Percentiles rank a stretch among this genome's conserved stretches.
These are phyloP conservation scores for Petroica traversi DNA, from an alignment of 2,113 vertebrate species.

Conservation along the genomic window DNA sequence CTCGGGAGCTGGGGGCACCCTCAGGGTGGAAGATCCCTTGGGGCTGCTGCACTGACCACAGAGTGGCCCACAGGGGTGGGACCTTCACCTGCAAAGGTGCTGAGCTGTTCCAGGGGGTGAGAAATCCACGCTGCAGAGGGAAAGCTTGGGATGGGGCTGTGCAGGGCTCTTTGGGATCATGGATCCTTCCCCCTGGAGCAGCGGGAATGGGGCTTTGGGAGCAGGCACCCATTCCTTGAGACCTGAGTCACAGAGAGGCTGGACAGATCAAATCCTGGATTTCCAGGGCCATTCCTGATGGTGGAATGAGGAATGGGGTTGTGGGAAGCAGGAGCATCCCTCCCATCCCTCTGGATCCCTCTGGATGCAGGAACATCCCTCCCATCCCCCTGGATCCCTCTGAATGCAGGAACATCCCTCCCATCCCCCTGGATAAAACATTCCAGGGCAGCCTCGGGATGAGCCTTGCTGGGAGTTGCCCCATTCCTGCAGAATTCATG, in stretches of 20 bases:
- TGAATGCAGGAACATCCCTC: not conserved
- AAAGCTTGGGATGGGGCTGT: not conserved
- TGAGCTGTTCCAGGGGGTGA: not conserved
- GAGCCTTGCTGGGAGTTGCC: not conserved
- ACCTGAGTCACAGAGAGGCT: not conserved
- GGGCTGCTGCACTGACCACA: not conserved
- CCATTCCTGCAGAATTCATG: not conserved
- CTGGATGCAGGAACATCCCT: not conserved
- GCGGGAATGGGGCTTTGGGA: not conserved
- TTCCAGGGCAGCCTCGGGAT: not conserved
- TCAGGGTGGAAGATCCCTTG: not conserved
- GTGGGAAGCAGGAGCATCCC: not conserved
- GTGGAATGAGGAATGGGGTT: not conserved
- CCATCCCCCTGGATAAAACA: not conserved
- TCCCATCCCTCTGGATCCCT: not conserved
- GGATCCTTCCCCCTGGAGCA: not conserved
- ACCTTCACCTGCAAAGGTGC: not conserved
- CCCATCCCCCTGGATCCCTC: not conserved
- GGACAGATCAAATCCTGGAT: not conserved
- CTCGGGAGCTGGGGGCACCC: not conserved
- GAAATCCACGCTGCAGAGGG: not conserved
- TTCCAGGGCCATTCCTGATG: not conserved
- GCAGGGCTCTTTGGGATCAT: not conserved
- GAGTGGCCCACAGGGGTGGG: not conserved
- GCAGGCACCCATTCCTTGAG: not conserved